Evolutionary conservation across 2,113 vertebrate genomes (phyloP), one percentile per base, ranked within the genome.

Genomic region (Anas platyrhynchos): DNA sequence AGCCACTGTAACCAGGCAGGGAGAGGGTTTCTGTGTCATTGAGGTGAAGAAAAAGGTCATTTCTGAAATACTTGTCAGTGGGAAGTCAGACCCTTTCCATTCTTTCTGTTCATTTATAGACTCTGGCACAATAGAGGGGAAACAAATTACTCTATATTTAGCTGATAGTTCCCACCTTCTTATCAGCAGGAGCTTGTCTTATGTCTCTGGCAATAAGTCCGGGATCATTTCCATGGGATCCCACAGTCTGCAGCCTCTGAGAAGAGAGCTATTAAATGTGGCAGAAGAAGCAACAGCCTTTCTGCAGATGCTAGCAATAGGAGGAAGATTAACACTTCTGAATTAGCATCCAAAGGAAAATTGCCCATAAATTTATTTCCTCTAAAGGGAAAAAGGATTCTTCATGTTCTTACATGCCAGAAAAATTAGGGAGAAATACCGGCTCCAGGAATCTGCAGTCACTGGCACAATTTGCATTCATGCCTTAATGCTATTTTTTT

Each of bases 321-420:
- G 29, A 68, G 41, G 21, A 79, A 82, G 72, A 88, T 83, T 34
- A 80, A 15, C 21, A 80, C 74, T 91, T 91, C 25, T 22, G 15
- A 91, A 81, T 91, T 86, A 74, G 38, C 26, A 77, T 90, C 65
- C 56, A 83, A 91, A 83, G 59, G 36, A 59, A 86, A 86, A 92
- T 31, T 73, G 26, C 27, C 29, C 72, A 52, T 83, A 34, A 67
- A 83, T 86, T 87, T 90, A 13, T 74, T 90, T 72, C 43, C 38
- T 86, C 7, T 48, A 29, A 46, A 59, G 69, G 61, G 17, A 76
- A 58, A 86, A 87, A 69, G 14, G 52, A 54, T 72, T 81, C 15
- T 59, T 8, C 29, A 50, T 76, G 44, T 88, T 83, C 74, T 81
- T 91, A 68, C 26, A 17, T 72, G 80, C 26, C 32, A 65, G 44